phyloP scores from a whole-genome alignment of 2,888 invertebrate genomes.

The Hirudinaria manillensis region DNA sequence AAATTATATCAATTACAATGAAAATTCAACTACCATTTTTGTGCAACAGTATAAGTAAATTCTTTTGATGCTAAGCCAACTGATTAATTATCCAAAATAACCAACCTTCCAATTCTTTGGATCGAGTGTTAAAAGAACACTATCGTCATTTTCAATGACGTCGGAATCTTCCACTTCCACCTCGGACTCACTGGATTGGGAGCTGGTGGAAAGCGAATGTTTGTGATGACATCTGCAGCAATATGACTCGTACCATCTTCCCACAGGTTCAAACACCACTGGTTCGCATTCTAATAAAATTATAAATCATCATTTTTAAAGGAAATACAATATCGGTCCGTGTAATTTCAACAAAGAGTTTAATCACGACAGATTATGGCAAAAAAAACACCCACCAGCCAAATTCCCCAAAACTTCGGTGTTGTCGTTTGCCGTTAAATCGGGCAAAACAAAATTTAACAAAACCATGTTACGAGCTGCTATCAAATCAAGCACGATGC shows the following conservation, averaged over 20 bases:
- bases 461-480: no score
- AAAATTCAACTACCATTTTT: background rate
- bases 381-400: no score
- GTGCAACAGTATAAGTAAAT: background rate
- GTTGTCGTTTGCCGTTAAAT: no score
- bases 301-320: background rate
- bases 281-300: slow-evolving; percentile 37
- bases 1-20: slow-evolving; percentile 19
- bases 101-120: slow-evolving; percentile 85
- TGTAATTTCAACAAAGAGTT: no score
- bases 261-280: slow-evolving; percentile 48
- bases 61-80: background rate
- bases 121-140: slow-evolving; percentile 78
- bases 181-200: slow-evolving; percentile 46
- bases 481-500: no score
- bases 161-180: slow-evolving; percentile 46
- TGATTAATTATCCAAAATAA: background rate
- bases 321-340: no score
- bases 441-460: no score
- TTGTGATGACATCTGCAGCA: slow-evolving; percentile 46
- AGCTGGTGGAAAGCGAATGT: slow-evolving; percentile 48
- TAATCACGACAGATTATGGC: no score
- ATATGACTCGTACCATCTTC: slow-evolving; percentile 51
- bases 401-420: no score
- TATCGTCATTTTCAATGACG: slow-evolving; percentile 47